These are phyloP conservation scores for Saturnia japonica DNA, from an alignment of 2,888 invertebrate species.

Conservation along the genomic window DNA sequence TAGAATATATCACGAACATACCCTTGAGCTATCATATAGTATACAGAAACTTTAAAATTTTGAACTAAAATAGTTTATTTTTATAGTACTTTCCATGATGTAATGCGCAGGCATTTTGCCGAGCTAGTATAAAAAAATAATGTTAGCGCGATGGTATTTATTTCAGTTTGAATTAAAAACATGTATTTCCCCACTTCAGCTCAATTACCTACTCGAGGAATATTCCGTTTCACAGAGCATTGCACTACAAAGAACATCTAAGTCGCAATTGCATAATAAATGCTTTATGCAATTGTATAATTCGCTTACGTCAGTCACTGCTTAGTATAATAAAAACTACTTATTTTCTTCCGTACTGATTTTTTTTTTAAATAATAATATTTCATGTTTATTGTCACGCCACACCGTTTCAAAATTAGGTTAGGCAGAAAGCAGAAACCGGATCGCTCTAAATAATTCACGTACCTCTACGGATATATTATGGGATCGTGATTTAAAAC, in stretches of 20 bases:
- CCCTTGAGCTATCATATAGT: no score
- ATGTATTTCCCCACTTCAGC: not conserved
- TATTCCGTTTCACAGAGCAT: not conserved
- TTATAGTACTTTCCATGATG: no score
- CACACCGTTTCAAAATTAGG: not conserved
- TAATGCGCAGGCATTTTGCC: no score
- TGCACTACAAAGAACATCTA: not conserved
- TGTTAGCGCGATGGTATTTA: no score
- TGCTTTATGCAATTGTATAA: conserved; percentile 6
- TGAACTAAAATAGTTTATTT: no score
- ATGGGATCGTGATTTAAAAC: no score
- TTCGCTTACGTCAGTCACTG: not conserved
- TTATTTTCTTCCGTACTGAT: not conserved
- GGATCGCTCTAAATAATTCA: no score
- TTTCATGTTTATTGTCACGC: not conserved
- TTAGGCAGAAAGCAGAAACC: not conserved
- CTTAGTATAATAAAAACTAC: not conserved
- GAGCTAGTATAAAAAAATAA: no score
- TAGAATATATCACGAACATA: no score
- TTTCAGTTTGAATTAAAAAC: not conserved
- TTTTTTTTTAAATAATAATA: not conserved
- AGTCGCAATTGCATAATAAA: conserved; percentile 7
- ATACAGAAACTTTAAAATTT: no score
- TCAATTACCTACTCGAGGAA: not conserved
- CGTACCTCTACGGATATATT: no score